These are phyloP conservation scores for Nestor notabilis DNA, from an alignment of 2,113 vertebrate species.

Conservation along the genomic window DNA sequence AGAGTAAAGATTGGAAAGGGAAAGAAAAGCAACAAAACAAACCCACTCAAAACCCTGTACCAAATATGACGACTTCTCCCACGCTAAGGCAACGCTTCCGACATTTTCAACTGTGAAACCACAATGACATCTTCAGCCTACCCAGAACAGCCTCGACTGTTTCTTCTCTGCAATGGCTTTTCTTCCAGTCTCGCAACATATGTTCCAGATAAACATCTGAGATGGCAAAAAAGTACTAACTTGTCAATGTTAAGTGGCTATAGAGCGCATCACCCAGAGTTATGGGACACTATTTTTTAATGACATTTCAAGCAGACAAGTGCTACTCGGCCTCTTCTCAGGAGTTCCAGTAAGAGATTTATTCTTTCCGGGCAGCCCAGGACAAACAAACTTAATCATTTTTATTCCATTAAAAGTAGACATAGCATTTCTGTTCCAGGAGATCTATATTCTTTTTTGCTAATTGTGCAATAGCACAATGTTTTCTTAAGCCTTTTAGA, in stretches of 20 bases:
- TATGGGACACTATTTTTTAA: not conserved
- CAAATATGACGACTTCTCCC: slow-evolving; percentile 20
- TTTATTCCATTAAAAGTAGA: not conserved
- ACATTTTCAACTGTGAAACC: not conserved
- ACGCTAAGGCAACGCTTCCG: fast-evolving
- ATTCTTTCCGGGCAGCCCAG: not conserved
- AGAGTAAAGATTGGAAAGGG: not conserved
- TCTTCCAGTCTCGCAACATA: not conserved
- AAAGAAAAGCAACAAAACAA: not conserved
- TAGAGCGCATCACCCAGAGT: not conserved
- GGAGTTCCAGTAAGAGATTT: not conserved
- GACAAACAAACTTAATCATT: not conserved
- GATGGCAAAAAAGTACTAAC: not conserved
- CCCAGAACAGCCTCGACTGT: not conserved
- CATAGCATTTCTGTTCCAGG: not conserved
- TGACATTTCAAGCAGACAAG: slow-evolving; percentile 1
- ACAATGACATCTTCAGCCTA: slow-evolving; percentile 9
- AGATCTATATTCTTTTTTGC: not conserved
- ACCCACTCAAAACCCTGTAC: not conserved
- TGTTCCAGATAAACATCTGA: not conserved
- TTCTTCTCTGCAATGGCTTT: not conserved
- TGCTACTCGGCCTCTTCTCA: not conserved
- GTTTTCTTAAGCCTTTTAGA: not conserved
- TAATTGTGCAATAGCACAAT: not conserved
- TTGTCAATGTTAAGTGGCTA: not conserved